Conservation (phyloP, 2,113 vertebrate species). For the Chunga burmeisteri region DNA sequence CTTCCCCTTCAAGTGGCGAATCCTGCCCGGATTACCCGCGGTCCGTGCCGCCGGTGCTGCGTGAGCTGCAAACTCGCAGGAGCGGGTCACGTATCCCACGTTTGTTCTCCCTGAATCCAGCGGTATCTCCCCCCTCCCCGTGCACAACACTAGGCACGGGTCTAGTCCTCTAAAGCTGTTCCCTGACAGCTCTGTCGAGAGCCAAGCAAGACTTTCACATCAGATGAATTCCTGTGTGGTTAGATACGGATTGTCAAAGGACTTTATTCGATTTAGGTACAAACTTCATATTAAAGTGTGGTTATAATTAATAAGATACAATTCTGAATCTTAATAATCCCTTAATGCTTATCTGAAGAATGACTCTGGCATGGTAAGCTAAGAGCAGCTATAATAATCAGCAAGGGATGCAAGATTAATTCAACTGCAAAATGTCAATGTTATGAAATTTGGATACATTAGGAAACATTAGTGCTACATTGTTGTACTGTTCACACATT, state of each 20-base stretch:
- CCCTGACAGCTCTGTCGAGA: background rate
- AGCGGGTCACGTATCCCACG: background rate
- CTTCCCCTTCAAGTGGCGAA: background rate
- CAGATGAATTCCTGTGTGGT: background rate
- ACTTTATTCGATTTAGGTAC: background rate
- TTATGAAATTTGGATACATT: background rate
- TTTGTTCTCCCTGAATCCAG: background rate
- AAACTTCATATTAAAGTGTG: background rate
- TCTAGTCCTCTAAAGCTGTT: background rate
- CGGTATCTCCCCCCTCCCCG: background rate
- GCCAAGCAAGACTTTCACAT: background rate
- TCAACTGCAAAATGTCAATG: background rate
- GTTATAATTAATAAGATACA: background rate
- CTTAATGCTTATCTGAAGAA: conserved; percentile 2
- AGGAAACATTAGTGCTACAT: background rate
- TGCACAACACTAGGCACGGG: background rate
- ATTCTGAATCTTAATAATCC: background rate
- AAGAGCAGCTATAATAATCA: background rate
- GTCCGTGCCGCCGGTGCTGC: background rate
- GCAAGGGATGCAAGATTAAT: background rate
- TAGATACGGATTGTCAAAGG: background rate
- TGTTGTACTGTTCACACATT: background rate
- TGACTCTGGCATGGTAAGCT: background rate
- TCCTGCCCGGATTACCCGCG: background rate
- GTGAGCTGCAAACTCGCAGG: background rate